A percentile compares a stretch with the other conserved stretches of the same genome.
Conservation (phyloP, 64 coral and sea anemone genomes). For the Montipora efflorescens region DNA sequence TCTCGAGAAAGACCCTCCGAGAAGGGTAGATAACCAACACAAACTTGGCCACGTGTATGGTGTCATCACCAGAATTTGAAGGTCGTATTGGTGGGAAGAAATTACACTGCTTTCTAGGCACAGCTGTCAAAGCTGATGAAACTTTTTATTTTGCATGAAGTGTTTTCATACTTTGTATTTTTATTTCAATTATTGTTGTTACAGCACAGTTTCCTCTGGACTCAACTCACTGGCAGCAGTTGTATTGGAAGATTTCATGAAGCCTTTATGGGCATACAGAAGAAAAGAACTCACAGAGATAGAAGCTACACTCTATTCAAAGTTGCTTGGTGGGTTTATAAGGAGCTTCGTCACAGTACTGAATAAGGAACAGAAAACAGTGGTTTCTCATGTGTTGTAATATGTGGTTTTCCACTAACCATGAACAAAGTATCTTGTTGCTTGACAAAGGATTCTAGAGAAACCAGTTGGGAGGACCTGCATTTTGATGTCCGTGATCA, state of each 20-base stretch:
- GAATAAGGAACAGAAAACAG: too few relatives aligned
- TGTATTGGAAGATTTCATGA: conserved; percentile 90
- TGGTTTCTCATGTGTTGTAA: background rate
- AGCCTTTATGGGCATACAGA: conserved; percentile 62
- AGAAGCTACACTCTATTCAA: conserved; percentile 74
- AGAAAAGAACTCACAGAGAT: conserved; percentile 51
- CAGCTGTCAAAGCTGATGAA: too few relatives aligned
- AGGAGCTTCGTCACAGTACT: background rate
- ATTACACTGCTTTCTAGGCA: too few relatives aligned
- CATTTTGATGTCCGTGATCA: too few relatives aligned
- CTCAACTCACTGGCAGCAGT: conserved; percentile 96
- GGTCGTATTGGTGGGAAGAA: too few relatives aligned
- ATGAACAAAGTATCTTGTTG: background rate
- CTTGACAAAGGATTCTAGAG: background rate
- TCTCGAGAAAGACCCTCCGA: too few relatives aligned
- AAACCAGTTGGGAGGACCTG: too few relatives aligned
- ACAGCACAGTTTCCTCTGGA: conserved; percentile 95
- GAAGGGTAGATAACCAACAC: too few relatives aligned
- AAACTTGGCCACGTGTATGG: too few relatives aligned
- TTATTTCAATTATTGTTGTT: background rate
- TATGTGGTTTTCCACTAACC: background rate
- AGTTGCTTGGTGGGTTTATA: conserved; percentile 78
- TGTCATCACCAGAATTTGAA: too few relatives aligned
- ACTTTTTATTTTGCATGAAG: too few relatives aligned
- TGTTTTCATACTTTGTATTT: background rate